phyloP scores from a whole-genome alignment of 2,888 invertebrate genomes.

The Andrena bicolor region DNA sequence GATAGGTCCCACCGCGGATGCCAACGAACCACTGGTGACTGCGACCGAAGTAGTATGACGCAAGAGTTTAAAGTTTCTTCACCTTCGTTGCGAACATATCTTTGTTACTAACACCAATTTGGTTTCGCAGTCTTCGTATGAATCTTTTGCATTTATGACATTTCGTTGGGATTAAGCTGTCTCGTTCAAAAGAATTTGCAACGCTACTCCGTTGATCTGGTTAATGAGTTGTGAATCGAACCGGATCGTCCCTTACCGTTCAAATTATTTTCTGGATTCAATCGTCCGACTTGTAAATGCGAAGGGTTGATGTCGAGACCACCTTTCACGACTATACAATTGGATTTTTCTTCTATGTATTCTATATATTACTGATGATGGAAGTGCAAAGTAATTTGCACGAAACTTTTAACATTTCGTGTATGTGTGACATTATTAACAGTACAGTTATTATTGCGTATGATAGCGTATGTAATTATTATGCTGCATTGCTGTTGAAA shows the following conservation, averaged over 20 bases:
- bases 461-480: conserved; percentile 24
- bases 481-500: conserved; percentile 22
- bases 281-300: conserved; percentile 19
- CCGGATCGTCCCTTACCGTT: neutral
- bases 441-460: conserved; percentile 47
- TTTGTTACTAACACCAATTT: conserved; percentile 36
- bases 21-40: conserved; percentile 81
- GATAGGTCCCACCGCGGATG: conserved; percentile 82
- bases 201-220: neutral
- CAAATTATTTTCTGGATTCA: neutral
- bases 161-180: neutral
- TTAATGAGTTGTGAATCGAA: neutral
- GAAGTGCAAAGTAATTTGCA: conserved; percentile 47
- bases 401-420: conserved; percentile 50
- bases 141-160: conserved; percentile 40
- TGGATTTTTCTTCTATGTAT: conserved; percentile 21
- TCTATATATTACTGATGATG: conserved; percentile 33
- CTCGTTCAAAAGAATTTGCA: neutral
- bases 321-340: conserved; percentile 14
- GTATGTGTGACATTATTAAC: conserved; percentile 54
- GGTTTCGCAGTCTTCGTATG: conserved; percentile 18
- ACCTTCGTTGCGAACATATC: conserved; percentile 30
- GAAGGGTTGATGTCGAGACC: conserved; percentile 32
- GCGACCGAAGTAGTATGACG: conserved; percentile 74
- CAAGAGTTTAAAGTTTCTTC: conserved; percentile 34